These are phyloP conservation scores for Platerodrilus igneus DNA, from an alignment of 2,888 invertebrate genomes.

Conservation along the genomic window DNA sequence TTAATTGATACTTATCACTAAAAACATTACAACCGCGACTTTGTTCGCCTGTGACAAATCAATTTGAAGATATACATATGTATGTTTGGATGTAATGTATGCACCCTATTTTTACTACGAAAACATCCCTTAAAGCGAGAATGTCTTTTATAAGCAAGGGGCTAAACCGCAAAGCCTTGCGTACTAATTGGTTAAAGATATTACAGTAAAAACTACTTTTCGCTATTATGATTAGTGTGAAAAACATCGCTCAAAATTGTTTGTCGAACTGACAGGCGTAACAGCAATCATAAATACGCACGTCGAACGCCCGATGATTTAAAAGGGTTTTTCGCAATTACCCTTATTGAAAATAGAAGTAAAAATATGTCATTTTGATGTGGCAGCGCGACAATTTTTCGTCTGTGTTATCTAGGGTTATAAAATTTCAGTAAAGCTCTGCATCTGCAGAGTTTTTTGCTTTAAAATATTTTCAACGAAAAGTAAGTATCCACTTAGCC, in stretches of 20 bases:
- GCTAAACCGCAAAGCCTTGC: too few species aligned
- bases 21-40: constrained; percentile 47
- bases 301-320: constrained; percentile 29
- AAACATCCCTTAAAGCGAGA: constrained; percentile 35
- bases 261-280: constrained; percentile 25
- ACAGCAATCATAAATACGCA: constrained; percentile 33
- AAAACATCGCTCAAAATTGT: constrained; percentile 27
- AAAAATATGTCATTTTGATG: constrained; percentile 35
- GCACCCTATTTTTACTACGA: constrained; percentile 42
- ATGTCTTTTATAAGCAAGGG: constrained; percentile 27
- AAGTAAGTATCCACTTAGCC: constrained; percentile 48
- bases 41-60: constrained; percentile 50
- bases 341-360: constrained; percentile 40
- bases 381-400: constrained; percentile 24
- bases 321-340: constrained; percentile 37
- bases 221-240: too few species aligned
- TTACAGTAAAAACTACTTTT: constrained; percentile 9
- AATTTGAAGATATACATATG: constrained; percentile 52
- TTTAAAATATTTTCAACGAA: constrained; percentile 45
- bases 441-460: constrained; percentile 14
- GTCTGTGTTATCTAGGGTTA: not conserved
- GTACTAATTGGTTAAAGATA: constrained; percentile 9
- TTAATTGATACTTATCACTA: constrained; percentile 46
- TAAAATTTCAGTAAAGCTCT: not conserved
- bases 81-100: constrained; percentile 47